A percentile compares a stretch with the other conserved stretches of the same genome.
Evolutionary conservation across 1,140 invertebrate genomes (phyloP).

Genomic region (Drosophila mojavensis): DNA sequence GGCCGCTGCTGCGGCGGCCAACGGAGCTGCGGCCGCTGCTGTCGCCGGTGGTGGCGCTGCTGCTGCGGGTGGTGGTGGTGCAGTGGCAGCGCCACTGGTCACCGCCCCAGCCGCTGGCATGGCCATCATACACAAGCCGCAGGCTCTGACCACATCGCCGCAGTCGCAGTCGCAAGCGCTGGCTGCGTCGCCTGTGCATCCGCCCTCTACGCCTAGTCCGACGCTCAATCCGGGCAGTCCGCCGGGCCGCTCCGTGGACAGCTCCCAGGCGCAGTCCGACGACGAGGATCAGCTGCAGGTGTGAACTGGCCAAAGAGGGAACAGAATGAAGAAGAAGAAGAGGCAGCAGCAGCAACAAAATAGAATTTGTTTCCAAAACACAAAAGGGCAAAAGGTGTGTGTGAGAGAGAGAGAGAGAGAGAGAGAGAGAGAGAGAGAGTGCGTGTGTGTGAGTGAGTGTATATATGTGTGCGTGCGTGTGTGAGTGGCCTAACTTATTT

Average conservation of each 20-base stretch:
- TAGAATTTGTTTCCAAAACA: slow-evolving; percentile 31
- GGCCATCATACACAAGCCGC: slow-evolving; percentile 33
- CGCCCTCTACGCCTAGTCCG: slow-evolving; percentile 81
- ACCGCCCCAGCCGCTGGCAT: not conserved
- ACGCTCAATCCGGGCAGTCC: slow-evolving; percentile 83
- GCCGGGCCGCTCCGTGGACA: slow-evolving; percentile 79
- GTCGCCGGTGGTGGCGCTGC: slow-evolving; percentile 2
- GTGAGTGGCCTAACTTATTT: slow-evolving; percentile 60
- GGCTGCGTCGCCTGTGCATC: slow-evolving; percentile 46
- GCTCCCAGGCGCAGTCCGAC: slow-evolving; percentile 76
- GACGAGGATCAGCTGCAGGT: slow-evolving; percentile 83
- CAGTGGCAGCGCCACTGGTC: slow-evolving; percentile 13
- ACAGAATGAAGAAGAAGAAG: not conserved
- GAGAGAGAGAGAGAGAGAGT: not conserved
- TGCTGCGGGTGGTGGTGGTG: not conserved
- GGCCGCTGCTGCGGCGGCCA: slow-evolving; percentile 60
- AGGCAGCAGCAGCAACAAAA: not conserved
- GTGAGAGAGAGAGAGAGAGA: too few species aligned
- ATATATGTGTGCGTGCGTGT: slow-evolving; percentile 32
- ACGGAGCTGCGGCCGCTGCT: slow-evolving; percentile 14
- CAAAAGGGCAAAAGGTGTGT: not conserved
- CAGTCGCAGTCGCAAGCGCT: slow-evolving; percentile 6
- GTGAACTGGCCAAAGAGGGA: slow-evolving; percentile 39
- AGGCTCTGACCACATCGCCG: slow-evolving; percentile 16
- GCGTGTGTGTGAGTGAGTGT: slow-evolving; percentile 19